Base-by-base conservation (phyloP, 2,113 vertebrate species). In the Takifugu bimaculatus region DNA sequence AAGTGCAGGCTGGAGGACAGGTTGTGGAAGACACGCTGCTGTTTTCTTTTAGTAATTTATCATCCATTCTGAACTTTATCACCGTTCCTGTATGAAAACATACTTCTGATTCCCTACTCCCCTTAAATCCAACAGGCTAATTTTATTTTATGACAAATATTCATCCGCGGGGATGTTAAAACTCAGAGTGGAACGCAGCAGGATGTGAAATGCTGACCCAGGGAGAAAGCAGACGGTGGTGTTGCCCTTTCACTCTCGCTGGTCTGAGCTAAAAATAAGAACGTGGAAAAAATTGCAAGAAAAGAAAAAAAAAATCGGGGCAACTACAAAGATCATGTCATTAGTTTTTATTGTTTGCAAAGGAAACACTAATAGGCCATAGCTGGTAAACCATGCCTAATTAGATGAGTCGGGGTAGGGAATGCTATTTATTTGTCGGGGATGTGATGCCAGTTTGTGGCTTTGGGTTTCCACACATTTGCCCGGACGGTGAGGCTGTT, bases 281-380 rank as follows among this genome's bases (percentile, higher is more conserved):
- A 85, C 77, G 85, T 75, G 75, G 72, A 80, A 83, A 76, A 74
- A 80, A 75, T 11, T 39, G 2, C 9, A 77, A 68, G 72, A 67
- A 79, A 70, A 70, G 50, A 35, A 69, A 75, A 59, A 59, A 74
- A 81, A 84, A 83, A 78, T 74, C 27, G 79, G 68, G 13, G 74
- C 59, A 82, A 72, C 70, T 81, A 70, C 73, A 74, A 85, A 78
- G 35, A 85, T 73, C 73, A 70, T 81, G 75, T 85, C 85, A 86
- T 88, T 88, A 86, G 79, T 66, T 82, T 84, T 88, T 87, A 87
- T 81, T 82, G 83, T 82, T 88, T 81, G 73, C 75, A 51, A 68
- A 82, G 83, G 74, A 82, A 84, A 84, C 74, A 72, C 75, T 82
- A 85, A 84, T 85, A 83, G 81, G 74, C 68, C 69, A 52, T 79